These are phyloP conservation scores for Mobula birostris DNA, from an alignment of 2,113 vertebrate species.

Conservation along the genomic window DNA sequence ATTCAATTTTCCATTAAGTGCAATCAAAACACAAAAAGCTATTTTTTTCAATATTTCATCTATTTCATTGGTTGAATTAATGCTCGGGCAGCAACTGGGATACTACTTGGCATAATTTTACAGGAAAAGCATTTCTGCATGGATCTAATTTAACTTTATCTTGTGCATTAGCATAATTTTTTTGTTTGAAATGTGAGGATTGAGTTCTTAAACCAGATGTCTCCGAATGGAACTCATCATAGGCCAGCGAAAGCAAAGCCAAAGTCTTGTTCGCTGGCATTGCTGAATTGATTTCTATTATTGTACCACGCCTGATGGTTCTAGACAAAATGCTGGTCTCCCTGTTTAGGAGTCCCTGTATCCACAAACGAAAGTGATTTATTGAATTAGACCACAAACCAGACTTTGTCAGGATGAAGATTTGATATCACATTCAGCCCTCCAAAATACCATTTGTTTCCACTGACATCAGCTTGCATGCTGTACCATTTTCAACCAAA, in stretches of 20 bases:
- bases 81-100: no score
- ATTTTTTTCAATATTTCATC: no score
- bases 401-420: background rate
- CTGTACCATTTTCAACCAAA: background rate
- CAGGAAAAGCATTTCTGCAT: no score
- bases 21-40: no score
- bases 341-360: background rate
- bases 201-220: background rate
- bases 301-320: background rate
- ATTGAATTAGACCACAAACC: background rate
- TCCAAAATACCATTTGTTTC: background rate
- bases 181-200: no score
- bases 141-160: no score
- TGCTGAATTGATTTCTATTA: background rate
- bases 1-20: background rate
- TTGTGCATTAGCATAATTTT: no score
- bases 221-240: background rate
- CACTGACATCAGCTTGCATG: background rate
- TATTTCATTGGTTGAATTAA: no score
- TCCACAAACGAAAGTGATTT: background rate
- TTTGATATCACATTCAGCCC: background rate
- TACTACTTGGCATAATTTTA: no score
- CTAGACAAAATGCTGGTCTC: background rate
- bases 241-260: no score
- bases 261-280: no score